Evolutionary conservation across 2,113 vertebrate genomes (phyloP).

Genomic region (Apistogramma diplotaenia): DNA sequence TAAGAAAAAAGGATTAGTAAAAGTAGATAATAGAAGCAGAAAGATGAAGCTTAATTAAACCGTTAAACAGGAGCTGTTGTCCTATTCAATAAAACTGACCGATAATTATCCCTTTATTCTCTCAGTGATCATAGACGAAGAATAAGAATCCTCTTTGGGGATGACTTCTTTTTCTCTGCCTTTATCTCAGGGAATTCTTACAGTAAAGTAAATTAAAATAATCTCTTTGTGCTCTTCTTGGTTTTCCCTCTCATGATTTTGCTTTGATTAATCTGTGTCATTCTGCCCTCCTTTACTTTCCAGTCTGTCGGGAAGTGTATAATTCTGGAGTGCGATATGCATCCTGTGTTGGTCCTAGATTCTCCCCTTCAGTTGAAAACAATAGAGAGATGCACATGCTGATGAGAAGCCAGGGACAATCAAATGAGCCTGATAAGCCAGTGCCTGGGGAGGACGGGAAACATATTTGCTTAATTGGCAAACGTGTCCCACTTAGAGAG

Average conservation of each 20-base stretch:
- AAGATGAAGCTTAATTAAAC: constrained; percentile 1
- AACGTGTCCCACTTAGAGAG: constrained; percentile 86
- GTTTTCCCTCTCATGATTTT: constrained; percentile 11
- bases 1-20: not conserved
- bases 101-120: not conserved
- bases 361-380: constrained; percentile 43
- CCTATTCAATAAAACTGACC: constrained; percentile 15
- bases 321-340: constrained; percentile 47
- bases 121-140: not conserved
- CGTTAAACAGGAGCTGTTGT: not conserved
- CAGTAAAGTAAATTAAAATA: constrained; percentile 8
- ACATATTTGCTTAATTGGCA: constrained; percentile 84
- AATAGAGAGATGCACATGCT: constrained; percentile 69
- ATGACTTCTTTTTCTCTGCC: not conserved
- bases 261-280: constrained; percentile 39
- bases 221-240: not conserved
- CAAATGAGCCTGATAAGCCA: constrained; percentile 77
- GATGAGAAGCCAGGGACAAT: constrained; percentile 69
- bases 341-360: constrained; percentile 43
- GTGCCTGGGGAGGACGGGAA: constrained; percentile 66
- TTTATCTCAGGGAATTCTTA: not conserved
- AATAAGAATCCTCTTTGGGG: not conserved
- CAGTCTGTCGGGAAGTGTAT: constrained; percentile 13
- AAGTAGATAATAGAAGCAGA: not conserved
- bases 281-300: constrained; percentile 1